Base-by-base conservation (phyloP, 2,888 invertebrate genomes). In the Polyploca ridens region DNA sequence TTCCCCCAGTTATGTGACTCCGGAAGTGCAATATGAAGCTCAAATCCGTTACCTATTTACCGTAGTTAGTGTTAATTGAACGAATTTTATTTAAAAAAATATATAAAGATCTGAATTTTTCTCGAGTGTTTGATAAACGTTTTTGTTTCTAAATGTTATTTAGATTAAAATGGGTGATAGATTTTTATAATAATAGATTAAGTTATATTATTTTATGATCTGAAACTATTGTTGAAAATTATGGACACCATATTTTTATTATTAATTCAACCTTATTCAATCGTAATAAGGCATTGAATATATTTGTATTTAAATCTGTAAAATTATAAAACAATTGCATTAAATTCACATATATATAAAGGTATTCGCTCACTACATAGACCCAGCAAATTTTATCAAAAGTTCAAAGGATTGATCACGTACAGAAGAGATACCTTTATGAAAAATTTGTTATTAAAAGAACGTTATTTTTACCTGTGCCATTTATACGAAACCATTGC, bases 11-110 rank as follows among this genome's bases (percentile, higher is more conserved):
- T 64, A 64, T 44, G 66, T 67, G 73, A 73, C 73, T 74, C 81
- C 70, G 75, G 58, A 75, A 72, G 86, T 90, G 90, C 88, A 89
- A 90, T 89, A 87, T 66, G 66, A 84, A 88, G 90, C 90, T 90
- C 90, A 90, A 90, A 81, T 74, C 70, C 74, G 88, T 89, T 88
- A 88, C 86, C 87, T 88, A 83, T 81, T 74, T 79, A 82, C 75
- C 72, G 74, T 89, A 90, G 86, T 83, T 89, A 87, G 85, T 69
- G 64, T 68, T 67, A 64, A 63, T 38, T 66, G 66, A 59, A 70
- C 66, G 60, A 69, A 73, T 63, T 71, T 70, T 70, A 72, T 69
- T 71, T 67, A 71, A 69, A 76, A 70, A 65, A 66, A 76, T 75
- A 65, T 79, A 69, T 72, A 72, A 73, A 82, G 88, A 88, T 89